Base-by-base conservation (phyloP, 1,140 invertebrate genomes). In the Drosophila busckii region DNA sequence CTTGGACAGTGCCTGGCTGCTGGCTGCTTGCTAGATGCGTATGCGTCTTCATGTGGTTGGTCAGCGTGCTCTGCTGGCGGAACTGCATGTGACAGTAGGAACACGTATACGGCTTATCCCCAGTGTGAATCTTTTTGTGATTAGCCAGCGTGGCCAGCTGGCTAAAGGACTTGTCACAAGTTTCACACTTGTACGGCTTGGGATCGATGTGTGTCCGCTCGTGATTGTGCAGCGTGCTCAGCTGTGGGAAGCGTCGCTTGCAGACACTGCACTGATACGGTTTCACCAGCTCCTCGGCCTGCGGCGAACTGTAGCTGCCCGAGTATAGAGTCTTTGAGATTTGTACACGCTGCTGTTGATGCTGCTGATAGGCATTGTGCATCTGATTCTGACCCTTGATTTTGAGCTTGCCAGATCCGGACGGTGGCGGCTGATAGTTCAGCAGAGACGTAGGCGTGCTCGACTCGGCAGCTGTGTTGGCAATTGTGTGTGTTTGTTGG, bases 231-330 rank as follows among this genome's bases (percentile, higher is more conserved):
- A 87, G 61, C 64, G 86, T 84, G 45, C 76, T 84, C 31, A 87
- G 29, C 58, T 88, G 87, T 10, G 86, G 85, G 23, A 88, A 88
- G 12, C 83, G 70, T 10, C 85, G 70, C 50, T 87, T 84, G 60
- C 87, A 88, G 25, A 87, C 73, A 38, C 83, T 83, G 54, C 87
- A 88, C 56, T 88, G 86, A 60, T 83, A 88, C 46, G 86, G 86
- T 54, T 87, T 87, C 19, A 87, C 86, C 61, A 86, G 50, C 56
- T 86, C 84, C 23, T 85, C 84, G 34, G 84, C 84, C 53, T 85
- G 84, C 34, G 84, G 84, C 26, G 84, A 86, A 32, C 70, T 86
- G 20, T 86, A 86, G 40, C 73, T 86, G 48, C 84, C 84, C 37
- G 84, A 76, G 41, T 86, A 86, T 16, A 86, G 67, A 49, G 73